A percentile compares a stretch with the other conserved stretches of the same genome.
Evolutionary conservation across 2,888 invertebrate genomes (phyloP).

Genomic region (Calliphora vomitoria): DNA sequence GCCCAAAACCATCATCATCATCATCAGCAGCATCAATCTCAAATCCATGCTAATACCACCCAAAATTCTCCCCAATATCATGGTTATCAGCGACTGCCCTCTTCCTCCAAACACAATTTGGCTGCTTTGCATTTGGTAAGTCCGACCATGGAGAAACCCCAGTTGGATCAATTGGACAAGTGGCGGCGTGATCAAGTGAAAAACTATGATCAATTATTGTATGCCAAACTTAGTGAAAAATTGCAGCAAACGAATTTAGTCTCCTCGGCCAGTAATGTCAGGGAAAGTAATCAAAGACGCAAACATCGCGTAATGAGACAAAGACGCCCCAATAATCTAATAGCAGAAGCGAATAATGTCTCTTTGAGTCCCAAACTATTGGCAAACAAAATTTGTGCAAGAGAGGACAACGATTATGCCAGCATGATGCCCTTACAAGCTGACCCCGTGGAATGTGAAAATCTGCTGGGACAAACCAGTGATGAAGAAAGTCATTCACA

Average conservation of each 20-base stretch:
- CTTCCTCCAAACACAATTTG: constrained; percentile 79
- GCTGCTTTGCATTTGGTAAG: constrained; percentile 78
- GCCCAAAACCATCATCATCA: constrained; percentile 75
- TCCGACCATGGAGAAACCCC: constrained; percentile 78
- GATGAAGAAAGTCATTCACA: constrained; percentile 77
- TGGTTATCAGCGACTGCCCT: constrained; percentile 78
- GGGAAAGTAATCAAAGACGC: constrained; percentile 78
- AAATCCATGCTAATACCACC: constrained; percentile 68
- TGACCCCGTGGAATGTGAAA: constrained; percentile 82
- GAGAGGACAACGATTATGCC: constrained; percentile 73
- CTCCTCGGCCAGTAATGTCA: constrained; percentile 34
- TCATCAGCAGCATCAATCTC: constrained; percentile 73
- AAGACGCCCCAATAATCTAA: constrained; percentile 53
- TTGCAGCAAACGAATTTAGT: constrained; percentile 79
- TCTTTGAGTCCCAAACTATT: constrained; percentile 62
- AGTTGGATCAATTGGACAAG: constrained; percentile 85
- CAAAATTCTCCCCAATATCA: constrained; percentile 80
- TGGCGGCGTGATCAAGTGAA: constrained; percentile 83
- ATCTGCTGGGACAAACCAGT: constrained; percentile 78
- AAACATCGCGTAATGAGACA: constrained; percentile 73
- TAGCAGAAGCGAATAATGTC: constrained; percentile 58
- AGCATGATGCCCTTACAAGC: constrained; percentile 78
- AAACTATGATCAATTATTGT: constrained; percentile 83
- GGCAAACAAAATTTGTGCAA: constrained; percentile 56
- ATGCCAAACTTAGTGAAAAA: constrained; percentile 83